Evolutionary conservation across 2,888 invertebrate species (phyloP).

Genomic region (Melitaea athalia): DNA sequence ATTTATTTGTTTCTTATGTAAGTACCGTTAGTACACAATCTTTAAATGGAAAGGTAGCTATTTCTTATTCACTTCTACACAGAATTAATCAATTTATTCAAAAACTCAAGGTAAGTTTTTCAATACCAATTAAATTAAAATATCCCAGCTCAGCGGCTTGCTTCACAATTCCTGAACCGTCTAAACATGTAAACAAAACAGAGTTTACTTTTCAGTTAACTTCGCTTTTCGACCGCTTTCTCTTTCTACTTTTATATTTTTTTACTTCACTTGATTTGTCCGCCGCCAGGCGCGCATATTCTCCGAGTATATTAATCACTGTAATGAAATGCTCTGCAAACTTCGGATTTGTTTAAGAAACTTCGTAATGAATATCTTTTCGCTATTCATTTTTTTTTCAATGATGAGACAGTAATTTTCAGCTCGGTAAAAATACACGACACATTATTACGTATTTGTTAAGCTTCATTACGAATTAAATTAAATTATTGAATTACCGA

Average conservation of each 20-base stretch:
- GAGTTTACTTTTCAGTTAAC: constrained; percentile 55
- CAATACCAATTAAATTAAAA: constrained; percentile 59
- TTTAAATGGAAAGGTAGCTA: constrained; percentile 19
- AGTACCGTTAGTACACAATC: background rate
- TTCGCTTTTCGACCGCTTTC: constrained; percentile 54
- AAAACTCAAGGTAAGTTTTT: constrained; percentile 43
- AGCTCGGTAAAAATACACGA: background rate
- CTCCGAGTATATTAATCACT: constrained; percentile 31
- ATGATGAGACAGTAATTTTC: background rate
- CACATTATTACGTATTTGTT: no score
- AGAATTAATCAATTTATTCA: constrained; percentile 36
- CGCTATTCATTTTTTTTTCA: background rate
- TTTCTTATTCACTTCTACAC: constrained; percentile 17
- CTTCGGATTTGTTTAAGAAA: constrained; percentile 16
- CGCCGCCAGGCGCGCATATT: constrained; percentile 27
- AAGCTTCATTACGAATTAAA: no score
- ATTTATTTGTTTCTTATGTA: background rate
- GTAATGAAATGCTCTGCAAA: constrained; percentile 29
- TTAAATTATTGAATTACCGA: no score
- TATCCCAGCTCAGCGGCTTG: constrained; percentile 48
- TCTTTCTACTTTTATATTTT: constrained; percentile 49
- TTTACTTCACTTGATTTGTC: constrained; percentile 53
- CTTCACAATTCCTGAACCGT: constrained; percentile 52
- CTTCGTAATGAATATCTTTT: constrained; percentile 21
- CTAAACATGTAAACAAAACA: constrained; percentile 66